Percentiles rank a stretch among this genome's conserved stretches.
phyloP scores from a whole-genome alignment of 2,113 vertebrate species.

The Phoxinus phoxinus region DNA sequence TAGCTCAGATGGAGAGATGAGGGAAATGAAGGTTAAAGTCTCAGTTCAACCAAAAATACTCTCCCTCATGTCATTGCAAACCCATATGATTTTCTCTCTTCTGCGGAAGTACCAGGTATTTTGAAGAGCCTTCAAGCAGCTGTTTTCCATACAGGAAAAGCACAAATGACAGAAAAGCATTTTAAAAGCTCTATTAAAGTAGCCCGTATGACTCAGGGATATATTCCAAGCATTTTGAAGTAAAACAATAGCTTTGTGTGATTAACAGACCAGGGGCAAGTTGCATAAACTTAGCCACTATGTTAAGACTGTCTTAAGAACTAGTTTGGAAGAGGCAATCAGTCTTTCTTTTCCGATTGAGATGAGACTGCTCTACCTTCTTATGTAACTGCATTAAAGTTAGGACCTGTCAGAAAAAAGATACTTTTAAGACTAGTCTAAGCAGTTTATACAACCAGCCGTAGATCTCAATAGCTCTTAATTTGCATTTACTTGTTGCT shows the following conservation, averaged over 20 bases:
- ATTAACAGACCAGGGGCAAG: background rate
- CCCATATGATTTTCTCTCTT: background rate
- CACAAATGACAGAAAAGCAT: background rate
- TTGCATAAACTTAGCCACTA: too few relatives aligned
- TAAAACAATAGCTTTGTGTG: slow-evolving; percentile 4
- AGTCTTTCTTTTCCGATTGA: too few relatives aligned
- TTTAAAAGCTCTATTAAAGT: background rate
- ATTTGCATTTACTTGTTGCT: background rate
- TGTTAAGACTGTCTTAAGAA: too few relatives aligned
- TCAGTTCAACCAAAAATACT: background rate
- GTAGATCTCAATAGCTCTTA: background rate
- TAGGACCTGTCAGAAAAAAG: too few relatives aligned
- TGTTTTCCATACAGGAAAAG: slow-evolving; percentile 1
- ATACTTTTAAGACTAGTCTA: too few relatives aligned
- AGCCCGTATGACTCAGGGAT: background rate
- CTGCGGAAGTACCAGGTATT: background rate
- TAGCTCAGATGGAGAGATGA: background rate
- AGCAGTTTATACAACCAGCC: too few relatives aligned
- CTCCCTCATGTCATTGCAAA: background rate
- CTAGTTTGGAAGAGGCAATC: too few relatives aligned
- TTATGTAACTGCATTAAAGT: too few relatives aligned
- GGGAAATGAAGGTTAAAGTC: background rate
- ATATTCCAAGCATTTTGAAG: slow-evolving; percentile 1
- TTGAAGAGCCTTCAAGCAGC: slow-evolving; percentile 16
- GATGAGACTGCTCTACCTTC: too few relatives aligned